Base-by-base conservation (phyloP, 2,888 invertebrate species). In the Athetis lepigone region DNA sequence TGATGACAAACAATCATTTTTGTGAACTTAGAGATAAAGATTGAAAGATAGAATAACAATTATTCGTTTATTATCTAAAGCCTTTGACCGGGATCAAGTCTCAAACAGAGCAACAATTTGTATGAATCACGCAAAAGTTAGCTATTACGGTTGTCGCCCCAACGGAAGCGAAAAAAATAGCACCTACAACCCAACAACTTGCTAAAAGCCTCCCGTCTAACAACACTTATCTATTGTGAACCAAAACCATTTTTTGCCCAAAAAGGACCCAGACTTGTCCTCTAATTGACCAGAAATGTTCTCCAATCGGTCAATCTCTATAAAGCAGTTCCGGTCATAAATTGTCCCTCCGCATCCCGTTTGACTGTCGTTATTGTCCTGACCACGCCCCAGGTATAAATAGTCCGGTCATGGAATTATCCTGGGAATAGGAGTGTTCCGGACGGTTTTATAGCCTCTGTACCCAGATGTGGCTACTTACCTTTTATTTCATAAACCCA, bases 281-380 rank as follows among this genome's bases (percentile, higher is more conserved):
- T 66, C 49, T 76, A 75, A 79, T 78, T 81, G 81, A 75, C 77
- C 76, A 75, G 62, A 76, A 79, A 79, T 77, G 73, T 80, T 82
- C 76, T 73, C 77, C 78, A 77, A 89, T 89, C 88, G 91, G 90
- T 89, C 91, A 90, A 88, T 89, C 87, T 80, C 88, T 85, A 91
- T 90, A 89, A 90, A 86, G 77, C 81, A 80, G 90, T 91, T 93
- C 93, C 93, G 93, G 92, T 89, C 89, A 79, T 93, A 93, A 93
- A 92, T 91, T 89, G 91, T 86, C 86, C 88, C 87, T 83, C 75
- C 79, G 83, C 91, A 89, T 90, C 91, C 92, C 88, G 90, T 85
- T 81, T 80, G 86, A 88, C 89, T 86, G 87, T 80, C 86, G 88
- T 90, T 91, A 88, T 89, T 87, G 88, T 71, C 71, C 79, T 85